Conservation (phyloP, 2,888 invertebrate genomes). For the Ditula angustiorana region DNA sequence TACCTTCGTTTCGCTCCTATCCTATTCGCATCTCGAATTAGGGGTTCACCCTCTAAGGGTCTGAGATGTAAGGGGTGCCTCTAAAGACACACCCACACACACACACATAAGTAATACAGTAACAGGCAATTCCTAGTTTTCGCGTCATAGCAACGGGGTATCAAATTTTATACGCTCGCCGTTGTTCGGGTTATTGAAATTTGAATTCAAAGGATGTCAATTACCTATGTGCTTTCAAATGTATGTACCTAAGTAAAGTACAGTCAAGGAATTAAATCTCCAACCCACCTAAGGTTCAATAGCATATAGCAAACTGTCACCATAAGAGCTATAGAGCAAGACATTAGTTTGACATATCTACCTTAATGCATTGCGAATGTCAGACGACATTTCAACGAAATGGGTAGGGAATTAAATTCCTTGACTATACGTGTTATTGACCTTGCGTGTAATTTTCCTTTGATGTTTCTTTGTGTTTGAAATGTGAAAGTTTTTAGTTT, state of each 20-base stretch:
- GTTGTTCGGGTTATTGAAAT: slow-evolving; percentile 1
- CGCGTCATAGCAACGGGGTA: slow-evolving; percentile 20
- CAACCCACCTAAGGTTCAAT: too few relatives aligned
- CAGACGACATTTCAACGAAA: too few relatives aligned
- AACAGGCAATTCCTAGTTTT: slow-evolving; percentile 9
- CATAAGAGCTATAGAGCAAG: too few relatives aligned
- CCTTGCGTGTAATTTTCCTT: neutral
- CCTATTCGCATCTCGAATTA: slow-evolving; percentile 25
- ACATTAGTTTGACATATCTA: too few relatives aligned
- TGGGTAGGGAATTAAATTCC: too few relatives aligned
- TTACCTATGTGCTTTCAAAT: neutral
- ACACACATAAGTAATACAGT: neutral
- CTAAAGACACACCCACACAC: slow-evolving; percentile 3
- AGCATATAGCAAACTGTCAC: too few relatives aligned
- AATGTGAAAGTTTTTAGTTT: neutral
- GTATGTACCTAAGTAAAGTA: too few relatives aligned
- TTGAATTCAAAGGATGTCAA: slow-evolving; percentile 6
- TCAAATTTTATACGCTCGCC: slow-evolving; percentile 22
- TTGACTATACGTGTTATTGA: neutral
- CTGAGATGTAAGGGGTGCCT: slow-evolving; percentile 24
- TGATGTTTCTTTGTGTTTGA: neutral
- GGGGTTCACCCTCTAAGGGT: slow-evolving; percentile 29
- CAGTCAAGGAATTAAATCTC: too few relatives aligned
- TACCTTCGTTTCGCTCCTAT: slow-evolving; percentile 23
- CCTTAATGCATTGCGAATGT: too few relatives aligned